Evolutionary conservation across 2,888 invertebrate genomes (phyloP).

Genomic region (Chymomyza fuscimana): DNA sequence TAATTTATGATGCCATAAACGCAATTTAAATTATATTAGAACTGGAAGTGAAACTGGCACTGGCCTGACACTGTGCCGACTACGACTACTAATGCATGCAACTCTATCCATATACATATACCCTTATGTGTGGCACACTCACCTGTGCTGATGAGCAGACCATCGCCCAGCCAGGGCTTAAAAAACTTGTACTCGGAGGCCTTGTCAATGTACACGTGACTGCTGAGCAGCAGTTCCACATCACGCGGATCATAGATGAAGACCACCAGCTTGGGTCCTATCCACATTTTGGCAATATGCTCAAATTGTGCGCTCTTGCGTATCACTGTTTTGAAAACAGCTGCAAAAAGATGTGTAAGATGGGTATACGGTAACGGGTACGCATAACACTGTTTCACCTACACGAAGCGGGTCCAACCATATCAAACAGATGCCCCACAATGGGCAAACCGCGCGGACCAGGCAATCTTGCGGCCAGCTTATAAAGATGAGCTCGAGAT

Average conservation of each 20-base stretch:
- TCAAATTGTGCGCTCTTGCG: constrained; percentile 81
- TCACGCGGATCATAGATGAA: constrained; percentile 89
- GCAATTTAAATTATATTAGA: constrained; percentile 60
- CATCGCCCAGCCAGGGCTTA: constrained; percentile 91
- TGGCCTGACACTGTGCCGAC: constrained; percentile 1
- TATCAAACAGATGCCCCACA: constrained; percentile 87
- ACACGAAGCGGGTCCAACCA: constrained; percentile 87
- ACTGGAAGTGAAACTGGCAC: background rate
- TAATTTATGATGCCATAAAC: constrained; percentile 67
- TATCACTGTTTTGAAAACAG: constrained; percentile 84
- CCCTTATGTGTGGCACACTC: background rate
- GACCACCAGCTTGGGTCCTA: constrained; percentile 87
- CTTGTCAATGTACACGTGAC: constrained; percentile 90
- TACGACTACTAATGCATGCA: too few species aligned
- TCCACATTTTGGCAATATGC: constrained; percentile 85
- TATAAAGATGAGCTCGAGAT: constrained; percentile 86
- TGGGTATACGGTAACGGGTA: background rate
- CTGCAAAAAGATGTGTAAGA: constrained; percentile 78
- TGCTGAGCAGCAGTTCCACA: constrained; percentile 88
- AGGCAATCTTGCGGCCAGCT: constrained; percentile 86
- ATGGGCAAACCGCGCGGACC: constrained; percentile 88
- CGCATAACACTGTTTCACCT: constrained; percentile 49
- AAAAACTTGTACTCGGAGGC: constrained; percentile 89
- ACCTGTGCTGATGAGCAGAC: constrained; percentile 90
- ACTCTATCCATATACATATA: too few species aligned